These are phyloP conservation scores for Nowickia ferox DNA, from an alignment of 2,888 invertebrate species.

Conservation along the genomic window DNA sequence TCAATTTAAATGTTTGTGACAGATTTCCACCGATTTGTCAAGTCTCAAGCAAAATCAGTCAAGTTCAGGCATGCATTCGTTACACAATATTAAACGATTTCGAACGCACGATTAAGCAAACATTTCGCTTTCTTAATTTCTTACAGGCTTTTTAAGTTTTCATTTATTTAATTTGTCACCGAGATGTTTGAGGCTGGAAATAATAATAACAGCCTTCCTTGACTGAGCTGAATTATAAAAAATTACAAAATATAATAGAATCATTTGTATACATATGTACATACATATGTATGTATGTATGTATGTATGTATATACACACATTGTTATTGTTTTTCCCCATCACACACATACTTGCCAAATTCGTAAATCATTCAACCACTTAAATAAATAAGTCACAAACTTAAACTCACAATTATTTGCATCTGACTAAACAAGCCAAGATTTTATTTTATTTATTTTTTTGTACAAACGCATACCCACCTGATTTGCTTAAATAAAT, in stretches of 20 bases:
- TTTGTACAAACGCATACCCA: not conserved
- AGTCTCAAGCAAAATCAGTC: slow-evolving; percentile 5
- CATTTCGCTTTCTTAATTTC: slow-evolving; percentile 36
- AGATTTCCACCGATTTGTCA: slow-evolving; percentile 66
- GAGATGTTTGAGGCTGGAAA: not conserved
- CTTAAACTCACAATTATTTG: slow-evolving; percentile 24
- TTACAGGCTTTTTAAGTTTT: slow-evolving; percentile 26
- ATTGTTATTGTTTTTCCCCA: too few species aligned
- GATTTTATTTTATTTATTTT: not conserved
- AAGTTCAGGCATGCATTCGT: slow-evolving; percentile 19
- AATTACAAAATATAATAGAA: not conserved
- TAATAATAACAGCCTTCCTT: not conserved
- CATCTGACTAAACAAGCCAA: slow-evolving; percentile 30
- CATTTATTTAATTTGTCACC: slow-evolving; percentile 25
- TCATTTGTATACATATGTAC: not conserved
- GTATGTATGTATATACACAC: too few species aligned
- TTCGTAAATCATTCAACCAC: slow-evolving; percentile 4
- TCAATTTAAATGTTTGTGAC: slow-evolving; percentile 52
- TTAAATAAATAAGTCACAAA: slow-evolving; percentile 21
- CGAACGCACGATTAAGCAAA: slow-evolving; percentile 66
- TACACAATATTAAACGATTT: slow-evolving; percentile 50
- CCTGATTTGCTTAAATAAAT: slow-evolving; percentile 48
- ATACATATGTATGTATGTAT: too few species aligned
- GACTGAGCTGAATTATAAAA: not conserved
- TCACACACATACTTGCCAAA: not conserved